phyloP scores from a whole-genome alignment of 2,797 vertebrate genomes.

The Zenarchopterus dispar region DNA sequence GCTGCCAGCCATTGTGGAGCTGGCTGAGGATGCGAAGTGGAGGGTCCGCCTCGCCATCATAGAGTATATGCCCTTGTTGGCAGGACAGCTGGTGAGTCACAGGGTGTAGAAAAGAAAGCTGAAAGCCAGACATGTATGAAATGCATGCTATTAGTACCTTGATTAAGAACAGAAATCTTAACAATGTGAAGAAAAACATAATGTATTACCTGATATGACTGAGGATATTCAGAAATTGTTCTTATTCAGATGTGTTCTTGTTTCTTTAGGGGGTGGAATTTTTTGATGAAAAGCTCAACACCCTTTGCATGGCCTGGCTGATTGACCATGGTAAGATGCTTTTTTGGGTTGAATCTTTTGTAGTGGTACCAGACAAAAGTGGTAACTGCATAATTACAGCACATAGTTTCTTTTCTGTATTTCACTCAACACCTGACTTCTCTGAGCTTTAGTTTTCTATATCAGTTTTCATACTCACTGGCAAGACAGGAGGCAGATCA shows the following conservation, averaged over 20 bases:
- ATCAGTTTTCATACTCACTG: too few relatives aligned
- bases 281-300: constrained; percentile 94
- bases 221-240: neutral
- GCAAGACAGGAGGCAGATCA: neutral
- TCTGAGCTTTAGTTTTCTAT: too few relatives aligned
- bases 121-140: neutral
- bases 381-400: too few relatives aligned
- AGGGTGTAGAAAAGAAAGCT: constrained; percentile 18
- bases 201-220: neutral
- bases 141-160: constrained; percentile 11
- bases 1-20: constrained; percentile 91
- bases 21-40: constrained; percentile 93
- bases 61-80: constrained; percentile 93
- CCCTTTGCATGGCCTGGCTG: constrained; percentile 94
- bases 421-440: too few relatives aligned
- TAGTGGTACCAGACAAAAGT: too few relatives aligned
- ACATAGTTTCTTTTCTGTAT: too few relatives aligned
- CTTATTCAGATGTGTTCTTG: constrained; percentile 14
- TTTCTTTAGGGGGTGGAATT: constrained; percentile 90
- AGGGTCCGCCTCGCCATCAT: constrained; percentile 93
- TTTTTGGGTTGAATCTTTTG: neutral
- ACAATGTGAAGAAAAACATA: constrained; percentile 1
- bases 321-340: constrained; percentile 90
- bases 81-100: constrained; percentile 89
- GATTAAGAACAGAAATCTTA: constrained; percentile 16